A percentile compares a stretch with the other conserved stretches of the same genome.
Evolutionary conservation across 2,888 invertebrate species (phyloP).

Genomic region (Drosophila niveifrons): DNA sequence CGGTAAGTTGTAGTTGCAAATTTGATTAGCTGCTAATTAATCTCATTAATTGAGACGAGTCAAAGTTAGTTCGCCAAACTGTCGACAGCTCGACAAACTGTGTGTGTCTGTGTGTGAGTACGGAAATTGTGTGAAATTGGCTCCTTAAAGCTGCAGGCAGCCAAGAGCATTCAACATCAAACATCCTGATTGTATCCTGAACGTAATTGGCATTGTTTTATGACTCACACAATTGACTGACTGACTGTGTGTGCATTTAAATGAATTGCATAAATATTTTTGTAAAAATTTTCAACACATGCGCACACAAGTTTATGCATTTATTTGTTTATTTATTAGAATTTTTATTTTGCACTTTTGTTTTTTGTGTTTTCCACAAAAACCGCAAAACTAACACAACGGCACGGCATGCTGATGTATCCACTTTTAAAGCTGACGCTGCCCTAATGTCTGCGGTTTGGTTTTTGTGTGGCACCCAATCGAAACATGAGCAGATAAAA

Average conservation of each 20-base stretch:
- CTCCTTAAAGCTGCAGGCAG: constrained; percentile 37
- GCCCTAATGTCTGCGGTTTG: constrained; percentile 45
- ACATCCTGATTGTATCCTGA: constrained; percentile 28
- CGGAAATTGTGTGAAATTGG: constrained; percentile 68
- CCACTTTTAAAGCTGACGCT: constrained; percentile 48
- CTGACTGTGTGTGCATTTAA: constrained; percentile 2
- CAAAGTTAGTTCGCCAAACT: constrained; percentile 62
- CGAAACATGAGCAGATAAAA: constrained; percentile 19
- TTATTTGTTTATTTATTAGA: constrained; percentile 40
- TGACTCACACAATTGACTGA: constrained; percentile 1
- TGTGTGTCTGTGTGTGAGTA: constrained; percentile 22
- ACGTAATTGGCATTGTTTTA: constrained; percentile 44
- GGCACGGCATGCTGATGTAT: constrained; percentile 30
- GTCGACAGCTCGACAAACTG: constrained; percentile 48
- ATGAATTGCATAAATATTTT: constrained; percentile 35
- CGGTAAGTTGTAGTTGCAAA: constrained; percentile 65
- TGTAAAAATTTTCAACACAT: constrained; percentile 2
- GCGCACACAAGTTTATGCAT: constrained; percentile 10
- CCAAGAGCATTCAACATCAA: constrained; percentile 11
- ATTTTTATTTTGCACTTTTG: constrained; percentile 13
- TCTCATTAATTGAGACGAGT: constrained; percentile 71
- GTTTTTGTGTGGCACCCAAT: constrained; percentile 30
- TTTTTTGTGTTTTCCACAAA: constrained; percentile 2
- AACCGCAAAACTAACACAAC: constrained; percentile 39
- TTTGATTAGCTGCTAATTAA: constrained; percentile 76